Base-by-base conservation (phyloP, 1,140 invertebrate genomes). In the Drosophila lowei region DNA sequence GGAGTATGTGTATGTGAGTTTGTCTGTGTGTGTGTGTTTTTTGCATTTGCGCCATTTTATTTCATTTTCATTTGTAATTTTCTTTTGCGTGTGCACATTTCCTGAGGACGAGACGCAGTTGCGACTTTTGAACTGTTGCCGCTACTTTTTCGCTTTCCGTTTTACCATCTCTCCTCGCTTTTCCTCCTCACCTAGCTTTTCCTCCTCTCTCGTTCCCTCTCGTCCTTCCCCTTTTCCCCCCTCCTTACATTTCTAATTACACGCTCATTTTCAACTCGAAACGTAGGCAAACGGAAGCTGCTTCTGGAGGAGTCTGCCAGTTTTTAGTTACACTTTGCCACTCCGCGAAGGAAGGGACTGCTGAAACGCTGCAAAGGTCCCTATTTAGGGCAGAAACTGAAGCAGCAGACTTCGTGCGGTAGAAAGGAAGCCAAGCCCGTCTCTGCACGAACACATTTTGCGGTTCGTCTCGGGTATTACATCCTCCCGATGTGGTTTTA, bases 201-300 rank as follows among this genome's bases (percentile, higher is more conserved):
- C 8, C n/a, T 49, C 13, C 18, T 21, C 38, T 25, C 47, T 46
- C 25, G 38, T 42, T 38, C 30, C 4, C 11, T 38, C 3, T 13
- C 30, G 30, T 11, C 4, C 1, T 34, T 34, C 30, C 9, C 3
- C 8, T 11, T 3, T 9, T 30, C 7, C 23, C 23, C 28, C 38
- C 65, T 78, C 71, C 74, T 79, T 80, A 80, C 66, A 76, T 79
- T 80, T 80, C 72, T 80, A 79, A 80, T 80, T 80, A 80, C 77
- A 76, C 72, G 78, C 77, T 80, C 62, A 72, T 80, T 79, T 76
- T 72, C 72, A 80, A 80, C 72, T 76, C 79, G 58, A 75, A 79
- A 56, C 55, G 42, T 56, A 70, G 15, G 64, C 68, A 64, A 78
- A 63, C 77, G 77, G 71, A 72, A 57, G 78, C 41, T 56, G 71